phyloP scores from a whole-genome alignment of 2,888 invertebrate genomes.

The Matsumyia berberina region DNA sequence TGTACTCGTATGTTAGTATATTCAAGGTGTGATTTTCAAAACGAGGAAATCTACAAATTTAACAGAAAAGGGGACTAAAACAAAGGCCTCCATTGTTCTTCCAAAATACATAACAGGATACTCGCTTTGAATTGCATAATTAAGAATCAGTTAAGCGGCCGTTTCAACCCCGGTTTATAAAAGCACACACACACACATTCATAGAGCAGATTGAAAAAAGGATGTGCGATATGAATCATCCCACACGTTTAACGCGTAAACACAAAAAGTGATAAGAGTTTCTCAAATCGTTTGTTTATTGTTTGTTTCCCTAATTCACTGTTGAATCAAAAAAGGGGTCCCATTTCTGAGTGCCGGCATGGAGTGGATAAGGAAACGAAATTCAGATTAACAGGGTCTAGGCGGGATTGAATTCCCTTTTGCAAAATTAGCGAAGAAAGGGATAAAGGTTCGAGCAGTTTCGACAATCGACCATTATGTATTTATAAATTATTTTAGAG shows the following conservation, averaged over 20 bases:
- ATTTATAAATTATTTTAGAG: neutral
- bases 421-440: constrained; percentile 37
- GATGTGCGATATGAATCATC: constrained; percentile 64
- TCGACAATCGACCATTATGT: neutral
- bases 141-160: constrained; percentile 66
- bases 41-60: constrained; percentile 13
- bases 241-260: constrained; percentile 56
- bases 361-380: constrained; percentile 47
- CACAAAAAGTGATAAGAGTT: constrained; percentile 69
- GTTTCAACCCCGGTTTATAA: constrained; percentile 37
- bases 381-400: constrained; percentile 40
- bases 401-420: constrained; percentile 31
- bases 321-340: constrained; percentile 56
- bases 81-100: constrained; percentile 61
- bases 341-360: constrained; percentile 47
- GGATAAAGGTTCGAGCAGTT: constrained; percentile 7
- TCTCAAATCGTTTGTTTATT: constrained; percentile 64
- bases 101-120: constrained; percentile 69
- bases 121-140: constrained; percentile 66
- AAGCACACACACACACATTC: constrained; percentile 25
- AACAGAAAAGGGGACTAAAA: constrained; percentile 30
- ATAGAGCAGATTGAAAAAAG: constrained; percentile 41
- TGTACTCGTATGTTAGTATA: no score
- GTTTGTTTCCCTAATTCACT: constrained; percentile 62
- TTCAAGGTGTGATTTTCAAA: constrained; percentile 49